phyloP scores from a whole-genome alignment of 2,797 vertebrate genomes.

The Malurus leucopterus region DNA sequence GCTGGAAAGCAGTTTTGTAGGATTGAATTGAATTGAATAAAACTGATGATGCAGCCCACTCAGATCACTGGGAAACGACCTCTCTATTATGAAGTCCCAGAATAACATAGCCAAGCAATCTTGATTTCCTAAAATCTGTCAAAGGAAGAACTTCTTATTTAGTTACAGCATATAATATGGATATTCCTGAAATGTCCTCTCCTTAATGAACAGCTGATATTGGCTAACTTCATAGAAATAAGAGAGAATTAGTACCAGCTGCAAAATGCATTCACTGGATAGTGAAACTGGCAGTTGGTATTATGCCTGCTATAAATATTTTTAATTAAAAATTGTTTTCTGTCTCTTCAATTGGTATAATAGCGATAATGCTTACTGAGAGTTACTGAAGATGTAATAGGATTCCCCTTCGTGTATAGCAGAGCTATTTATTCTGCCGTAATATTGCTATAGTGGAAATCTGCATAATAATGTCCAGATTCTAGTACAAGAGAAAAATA shows the following conservation, averaged over 20 bases:
- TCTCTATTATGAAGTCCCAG: constrained; percentile 43
- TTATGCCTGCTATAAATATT: constrained; percentile 73
- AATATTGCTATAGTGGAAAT: constrained; percentile 29
- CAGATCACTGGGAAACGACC: constrained; percentile 39
- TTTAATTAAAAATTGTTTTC: constrained; percentile 75
- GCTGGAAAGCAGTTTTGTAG: constrained; percentile 37
- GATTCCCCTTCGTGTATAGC: constrained; percentile 42
- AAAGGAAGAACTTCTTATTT: constrained; percentile 47
- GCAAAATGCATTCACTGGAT: constrained; percentile 65
- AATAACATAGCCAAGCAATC: constrained; percentile 50
- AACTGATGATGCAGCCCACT: constrained; percentile 45
- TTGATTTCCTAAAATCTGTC: constrained; percentile 49
- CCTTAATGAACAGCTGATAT: constrained; percentile 73
- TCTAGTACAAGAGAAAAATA: constrained; percentile 6
- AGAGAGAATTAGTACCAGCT: constrained; percentile 69
- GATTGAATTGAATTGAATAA: constrained; percentile 42
- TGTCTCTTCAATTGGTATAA: constrained; percentile 66
- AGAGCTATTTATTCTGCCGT: constrained; percentile 52
- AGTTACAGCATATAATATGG: constrained; percentile 39
- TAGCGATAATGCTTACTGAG: constrained; percentile 49
- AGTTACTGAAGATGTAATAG: constrained; percentile 45
- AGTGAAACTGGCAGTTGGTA: constrained; percentile 68
- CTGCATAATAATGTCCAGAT: constrained; percentile 18
- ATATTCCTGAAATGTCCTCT: constrained; percentile 63
- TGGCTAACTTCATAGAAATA: constrained; percentile 68